phyloP scores from a whole-genome alignment of 1,140 invertebrate species.

The Hirudo medicinalis region DNA sequence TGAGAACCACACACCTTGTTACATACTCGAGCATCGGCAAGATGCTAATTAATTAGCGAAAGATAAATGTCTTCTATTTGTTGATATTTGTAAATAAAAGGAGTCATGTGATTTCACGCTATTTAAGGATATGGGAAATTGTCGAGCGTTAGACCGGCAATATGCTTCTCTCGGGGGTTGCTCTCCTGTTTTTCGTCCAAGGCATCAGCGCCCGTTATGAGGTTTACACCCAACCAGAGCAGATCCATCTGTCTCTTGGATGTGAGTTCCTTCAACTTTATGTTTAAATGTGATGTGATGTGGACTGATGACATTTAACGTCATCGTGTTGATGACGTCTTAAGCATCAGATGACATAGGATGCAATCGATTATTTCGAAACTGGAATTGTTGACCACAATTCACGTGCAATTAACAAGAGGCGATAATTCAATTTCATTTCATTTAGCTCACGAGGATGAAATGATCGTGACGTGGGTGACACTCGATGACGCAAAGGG shows the following conservation, averaged over 20 bases:
- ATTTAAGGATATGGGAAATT: too few species aligned
- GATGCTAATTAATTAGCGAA: too few species aligned
- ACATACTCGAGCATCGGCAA: too few species aligned
- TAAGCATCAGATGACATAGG: constrained; percentile 19
- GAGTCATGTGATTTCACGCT: too few species aligned
- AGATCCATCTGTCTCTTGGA: constrained; percentile 52
- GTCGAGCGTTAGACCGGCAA: too few species aligned
- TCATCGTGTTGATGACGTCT: too few species aligned
- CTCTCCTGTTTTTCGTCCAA: too few species aligned
- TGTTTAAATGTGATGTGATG: constrained; percentile 2
- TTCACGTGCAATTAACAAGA: neutral
- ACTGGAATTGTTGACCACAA: neutral
- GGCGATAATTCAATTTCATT: neutral
- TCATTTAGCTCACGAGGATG: constrained; percentile 47
- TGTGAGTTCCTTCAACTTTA: constrained; percentile 37
- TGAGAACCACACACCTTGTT: too few species aligned
- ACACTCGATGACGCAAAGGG: constrained; percentile 55
- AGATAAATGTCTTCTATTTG: too few species aligned
- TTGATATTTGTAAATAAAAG: too few species aligned
- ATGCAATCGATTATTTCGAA: constrained; percentile 6
- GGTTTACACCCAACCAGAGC: constrained; percentile 54
- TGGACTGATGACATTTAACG: too few species aligned
- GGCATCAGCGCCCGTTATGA: neutral
- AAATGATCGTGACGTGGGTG: constrained; percentile 78
- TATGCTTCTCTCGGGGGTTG: too few species aligned